Base-by-base conservation (phyloP, 2,888 invertebrate species). In the Cryptophagus acutangulus region DNA sequence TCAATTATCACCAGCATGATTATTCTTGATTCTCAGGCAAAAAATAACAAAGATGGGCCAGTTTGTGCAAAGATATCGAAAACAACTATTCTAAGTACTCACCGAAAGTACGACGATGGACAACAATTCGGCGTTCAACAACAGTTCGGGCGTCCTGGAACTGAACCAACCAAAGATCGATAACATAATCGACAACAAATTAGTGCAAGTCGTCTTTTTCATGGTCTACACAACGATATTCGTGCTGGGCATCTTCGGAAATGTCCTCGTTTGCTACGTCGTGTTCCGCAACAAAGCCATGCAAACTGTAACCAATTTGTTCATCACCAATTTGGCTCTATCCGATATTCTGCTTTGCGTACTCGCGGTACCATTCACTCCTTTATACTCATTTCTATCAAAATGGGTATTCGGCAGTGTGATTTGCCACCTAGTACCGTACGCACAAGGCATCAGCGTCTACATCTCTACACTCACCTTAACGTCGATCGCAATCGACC, bases 301-400 rank as follows among this genome's bases (percentile, higher is more conserved):
- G 96, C 95, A 95, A 65, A 94, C 95, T 0, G 96, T 97, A 24
- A 97, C 97, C 2, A 97, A 97, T 67, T 79, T 94, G 36, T 97
- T 97, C 72, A 97, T 97, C 62, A 90, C 92, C 28, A 97, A 97
- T 67, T 73, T 99, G 57, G 97, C 97, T 0, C 73, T 96, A 18
- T 92, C 94, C 5, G 97, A 99, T 67, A 89, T 97, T 33, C 72
- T 97, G 31, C 78, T 99, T 50, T 95, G 95, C 66, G 77, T 88
- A 9, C 77, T 97, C 43, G 93, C 94, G 2, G 92, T 97, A 33
- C 96, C 97, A 3, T 93, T 99, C 61, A 99, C 97, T 0, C 96
- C 97, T 0, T 73, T 95, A 0, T 94, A 96, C 66, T 88, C 91
- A 0, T 95, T 95, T 63, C 76, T 91, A 52, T 87, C 84, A 2